Base-by-base conservation (phyloP, 2,797 vertebrate species). In the Vespertilio murinus region DNA sequence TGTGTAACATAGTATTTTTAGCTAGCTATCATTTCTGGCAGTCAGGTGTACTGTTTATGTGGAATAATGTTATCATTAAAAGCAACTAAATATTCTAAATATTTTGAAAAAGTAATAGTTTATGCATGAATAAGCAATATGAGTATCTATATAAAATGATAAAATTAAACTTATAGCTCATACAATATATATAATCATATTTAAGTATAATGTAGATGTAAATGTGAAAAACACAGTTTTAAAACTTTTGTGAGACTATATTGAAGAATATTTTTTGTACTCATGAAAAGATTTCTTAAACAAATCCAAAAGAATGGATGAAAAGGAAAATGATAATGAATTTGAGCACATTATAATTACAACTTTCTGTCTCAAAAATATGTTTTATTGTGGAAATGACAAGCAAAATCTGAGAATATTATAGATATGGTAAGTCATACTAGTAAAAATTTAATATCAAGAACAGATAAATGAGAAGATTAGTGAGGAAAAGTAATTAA, bases 221-320 rank as follows among this genome's bases (percentile, higher is more conserved):
- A 91, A 95, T 81, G n/a, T 94, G 35, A 90, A 87, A 82, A 90
- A 2, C 11, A 69, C 12, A 91, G 74, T 20, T 91, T 87, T 54
- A 80, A 95, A 71, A 81, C 25, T 73, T 95, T 92, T 47, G 82
- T 8, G 61, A 84, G 47, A 92, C 88, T 30, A 79, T 83, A 56
- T 75, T 90, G n/a, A 94, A 95, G 2, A 30, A 54, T 91, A 78
- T 73, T 82, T 42, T 42, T 89, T 84, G 28, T 54, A 70, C 22
- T 86, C 3, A 83, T 30, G 23, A 12, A 52, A 59, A 65, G 2
- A 82, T 87, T 85, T 94, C 49, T 92, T 94, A 94, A 89, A 61
- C 54, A 90, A 80, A 77, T 45, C n/a, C 13, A 45, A 70, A 83
- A 81, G 6, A n/a, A 82, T 59, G 23, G 38, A 56, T 18, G 2